Conservation (phyloP, 2,797 vertebrate genomes). For the Ibycter americanus region DNA sequence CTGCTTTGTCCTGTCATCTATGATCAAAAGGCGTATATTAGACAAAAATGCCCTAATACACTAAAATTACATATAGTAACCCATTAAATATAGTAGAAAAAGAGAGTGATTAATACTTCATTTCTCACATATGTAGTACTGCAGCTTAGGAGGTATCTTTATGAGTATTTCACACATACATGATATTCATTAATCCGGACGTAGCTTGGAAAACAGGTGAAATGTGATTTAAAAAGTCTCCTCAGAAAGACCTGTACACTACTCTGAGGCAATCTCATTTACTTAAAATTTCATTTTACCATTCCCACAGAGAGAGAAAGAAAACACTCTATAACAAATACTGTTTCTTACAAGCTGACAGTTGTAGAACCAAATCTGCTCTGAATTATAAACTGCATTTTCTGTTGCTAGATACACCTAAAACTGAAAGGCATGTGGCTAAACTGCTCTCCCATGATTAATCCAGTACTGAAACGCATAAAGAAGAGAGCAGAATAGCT, state of each 20-base stretch:
- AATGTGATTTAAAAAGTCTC: neutral
- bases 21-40: neutral
- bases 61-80: neutral
- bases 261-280: neutral
- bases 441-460: slow-evolving; percentile 5
- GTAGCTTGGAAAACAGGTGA: neutral
- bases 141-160: neutral
- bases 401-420: neutral
- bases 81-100: neutral
- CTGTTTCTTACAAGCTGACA: neutral
- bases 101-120: neutral
- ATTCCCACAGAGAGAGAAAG: neutral
- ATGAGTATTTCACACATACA: neutral
- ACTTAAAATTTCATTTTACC: slow-evolving; percentile 18
- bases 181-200: neutral
- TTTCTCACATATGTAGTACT: neutral
- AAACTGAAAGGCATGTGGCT: neutral
- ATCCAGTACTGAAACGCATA: neutral
- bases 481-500: neutral
- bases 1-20: neutral
- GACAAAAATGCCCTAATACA: neutral
- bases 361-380: neutral
- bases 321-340: neutral
- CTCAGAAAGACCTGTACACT: neutral
- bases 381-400: slow-evolving; percentile 7